Evolutionary conservation across 2,888 invertebrate genomes (phyloP).

Genomic region (Calliopum simillimum): DNA sequence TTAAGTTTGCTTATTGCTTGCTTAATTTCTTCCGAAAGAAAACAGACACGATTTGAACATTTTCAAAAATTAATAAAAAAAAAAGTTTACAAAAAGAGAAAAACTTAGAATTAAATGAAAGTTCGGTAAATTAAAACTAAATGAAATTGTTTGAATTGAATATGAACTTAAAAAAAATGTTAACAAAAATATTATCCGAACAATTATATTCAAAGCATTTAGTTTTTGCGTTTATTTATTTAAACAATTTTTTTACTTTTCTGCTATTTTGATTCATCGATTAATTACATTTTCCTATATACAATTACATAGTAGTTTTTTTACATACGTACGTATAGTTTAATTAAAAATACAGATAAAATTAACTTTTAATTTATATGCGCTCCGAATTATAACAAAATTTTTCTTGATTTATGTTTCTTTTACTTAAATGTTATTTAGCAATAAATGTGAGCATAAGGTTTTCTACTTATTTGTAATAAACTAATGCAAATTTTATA

Average conservation of each 20-base stretch:
- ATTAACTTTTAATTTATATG: too few relatives aligned
- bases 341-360: too few relatives aligned
- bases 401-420: conserved; percentile 12
- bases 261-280: conserved; percentile 1
- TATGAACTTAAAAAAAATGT: too few relatives aligned
- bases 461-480: conserved; percentile 24
- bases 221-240: too few relatives aligned
- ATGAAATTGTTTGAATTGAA: neutral
- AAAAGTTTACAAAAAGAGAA: conserved; percentile 2
- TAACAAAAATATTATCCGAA: too few relatives aligned
- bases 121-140: neutral
- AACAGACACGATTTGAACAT: neutral
- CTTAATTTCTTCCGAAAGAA: too few relatives aligned
- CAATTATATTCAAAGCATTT: too few relatives aligned
- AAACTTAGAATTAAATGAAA: conserved; percentile 2
- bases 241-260: neutral
- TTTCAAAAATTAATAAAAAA: neutral
- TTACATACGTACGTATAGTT: conserved; percentile 2
- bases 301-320: neutral
- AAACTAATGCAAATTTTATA: neutral
- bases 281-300: neutral
- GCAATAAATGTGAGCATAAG: conserved; percentile 42
- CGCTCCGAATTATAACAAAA: neutral
- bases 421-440: conserved; percentile 39
- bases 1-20: conserved; percentile 42